Evolutionary conservation across 2,888 invertebrate species (phyloP), one percentile per base, ranked within the genome.

Genomic region (Chrysodeixis includens): DNA sequence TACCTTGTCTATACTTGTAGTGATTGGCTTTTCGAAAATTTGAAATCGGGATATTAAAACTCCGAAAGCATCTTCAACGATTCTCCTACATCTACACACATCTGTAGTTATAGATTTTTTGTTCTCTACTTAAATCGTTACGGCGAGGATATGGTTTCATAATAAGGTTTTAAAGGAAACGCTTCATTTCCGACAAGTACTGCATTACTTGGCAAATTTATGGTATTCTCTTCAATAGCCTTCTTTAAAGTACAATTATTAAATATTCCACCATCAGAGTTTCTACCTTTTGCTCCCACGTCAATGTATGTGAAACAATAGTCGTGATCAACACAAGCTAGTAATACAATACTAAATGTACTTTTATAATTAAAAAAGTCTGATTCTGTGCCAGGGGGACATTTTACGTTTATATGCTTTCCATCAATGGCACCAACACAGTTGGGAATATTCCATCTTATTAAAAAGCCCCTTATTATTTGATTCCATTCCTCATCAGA

Each of bases 381-480:
- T 51, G 61, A 61, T 57, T 64, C 71, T 32, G 67, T 63, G 53
- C 62, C 51, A 54, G 55, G 55, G 57, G 63, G 71, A 12, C 32
- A 35, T 35, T 35, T 30, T n/a, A n/a, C 30, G 7, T 35, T 35
- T 35, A 35, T 35, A 12, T 62, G 62, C 72, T 79, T 65, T 62
- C 55, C 54, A 60, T 60, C 60, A 54, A 61, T 44, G 16, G 44
- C n/a, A 7, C 44, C 44, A 44, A 40, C 56, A 53, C 78, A 79
- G 71, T 80, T 71, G 49, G 59, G 63, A 59, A 81, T 79, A 73
- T 81, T 78, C 81, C 78, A 82, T 73, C 62, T 56, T 67, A 67
- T 69, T 69, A 76, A 69, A 64, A 73, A 80, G 51, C 75, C 62
- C 51, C 66, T 56, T 69, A 55, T 62, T 56, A 68, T 62, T 56